Conservation (phyloP, 2,113 vertebrate species). For the Glaucomys volans region DNA sequence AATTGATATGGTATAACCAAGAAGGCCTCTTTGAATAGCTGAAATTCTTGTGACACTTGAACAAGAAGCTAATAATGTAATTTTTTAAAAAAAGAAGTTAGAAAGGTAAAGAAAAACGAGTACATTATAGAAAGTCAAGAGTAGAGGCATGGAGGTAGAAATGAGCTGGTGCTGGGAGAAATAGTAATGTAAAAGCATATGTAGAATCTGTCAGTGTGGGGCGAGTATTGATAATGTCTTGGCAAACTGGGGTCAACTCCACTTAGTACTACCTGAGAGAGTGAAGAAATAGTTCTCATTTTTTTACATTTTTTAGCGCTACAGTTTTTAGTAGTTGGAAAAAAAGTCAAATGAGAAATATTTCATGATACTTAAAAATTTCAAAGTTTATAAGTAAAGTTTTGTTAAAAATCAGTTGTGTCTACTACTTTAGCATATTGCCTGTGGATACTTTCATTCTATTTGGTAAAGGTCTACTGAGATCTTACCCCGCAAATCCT, state of each 20-base stretch:
- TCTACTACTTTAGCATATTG: background rate
- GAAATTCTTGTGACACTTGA: slow-evolving; percentile 30
- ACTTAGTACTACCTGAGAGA: background rate
- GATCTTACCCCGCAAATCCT: background rate
- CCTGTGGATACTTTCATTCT: background rate
- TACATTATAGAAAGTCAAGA: background rate
- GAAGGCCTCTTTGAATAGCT: background rate
- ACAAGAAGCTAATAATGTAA: background rate
- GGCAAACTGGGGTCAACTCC: background rate
- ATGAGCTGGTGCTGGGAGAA: background rate
- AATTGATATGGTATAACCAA: background rate
- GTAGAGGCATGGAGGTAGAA: background rate
- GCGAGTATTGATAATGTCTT: background rate
- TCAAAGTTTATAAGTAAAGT: background rate
- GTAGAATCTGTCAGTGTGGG: background rate
- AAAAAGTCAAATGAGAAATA: background rate
- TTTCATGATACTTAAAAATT: background rate
- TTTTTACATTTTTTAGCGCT: background rate
- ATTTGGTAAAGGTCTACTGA: background rate
- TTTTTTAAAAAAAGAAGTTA: background rate
- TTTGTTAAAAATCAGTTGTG: background rate
- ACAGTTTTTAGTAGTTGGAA: background rate
- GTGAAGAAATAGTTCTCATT: background rate
- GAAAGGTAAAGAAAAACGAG: background rate
- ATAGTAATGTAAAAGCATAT: background rate